These are phyloP conservation scores for Aptenodytes forsteri DNA, from an alignment of 2,113 vertebrate genomes.

Conservation along the genomic window DNA sequence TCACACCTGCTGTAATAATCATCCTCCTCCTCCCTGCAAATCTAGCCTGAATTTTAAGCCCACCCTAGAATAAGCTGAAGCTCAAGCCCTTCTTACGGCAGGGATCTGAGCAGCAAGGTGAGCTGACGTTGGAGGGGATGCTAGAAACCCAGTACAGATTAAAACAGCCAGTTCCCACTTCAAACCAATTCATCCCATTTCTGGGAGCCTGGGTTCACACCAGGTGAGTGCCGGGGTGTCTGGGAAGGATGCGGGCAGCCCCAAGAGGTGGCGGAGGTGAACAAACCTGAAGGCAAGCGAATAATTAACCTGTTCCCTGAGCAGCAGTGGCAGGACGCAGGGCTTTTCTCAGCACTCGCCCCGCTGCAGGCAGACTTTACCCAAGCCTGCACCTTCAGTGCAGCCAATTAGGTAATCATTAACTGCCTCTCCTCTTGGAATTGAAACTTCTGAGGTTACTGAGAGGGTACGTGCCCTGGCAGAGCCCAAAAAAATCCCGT, in stretches of 20 bases:
- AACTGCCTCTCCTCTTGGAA: background rate
- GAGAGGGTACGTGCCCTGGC: background rate
- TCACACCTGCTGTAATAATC: background rate
- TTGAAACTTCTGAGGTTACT: background rate
- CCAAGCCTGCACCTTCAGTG: background rate
- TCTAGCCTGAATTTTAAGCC: background rate
- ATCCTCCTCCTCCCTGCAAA: background rate
- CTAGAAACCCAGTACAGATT: background rate
- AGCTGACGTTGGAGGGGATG: background rate
- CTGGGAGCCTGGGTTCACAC: background rate
- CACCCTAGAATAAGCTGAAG: background rate
- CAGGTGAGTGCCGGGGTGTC: background rate
- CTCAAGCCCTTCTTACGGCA: background rate
- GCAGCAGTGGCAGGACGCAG: background rate
- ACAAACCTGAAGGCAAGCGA: background rate
- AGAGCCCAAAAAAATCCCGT: background rate
- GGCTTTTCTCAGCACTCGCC: background rate
- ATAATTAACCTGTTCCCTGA: conserved; percentile 31
- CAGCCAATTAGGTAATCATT: conserved; percentile 16
- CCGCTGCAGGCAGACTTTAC: background rate
- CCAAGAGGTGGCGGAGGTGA: conserved; percentile 7
- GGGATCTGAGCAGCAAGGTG: background rate
- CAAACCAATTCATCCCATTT: background rate
- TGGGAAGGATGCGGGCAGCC: background rate
- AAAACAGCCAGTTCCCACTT: background rate